Conservation (phyloP, 2,888 invertebrate genomes). For the Trachelus stipa region DNA sequence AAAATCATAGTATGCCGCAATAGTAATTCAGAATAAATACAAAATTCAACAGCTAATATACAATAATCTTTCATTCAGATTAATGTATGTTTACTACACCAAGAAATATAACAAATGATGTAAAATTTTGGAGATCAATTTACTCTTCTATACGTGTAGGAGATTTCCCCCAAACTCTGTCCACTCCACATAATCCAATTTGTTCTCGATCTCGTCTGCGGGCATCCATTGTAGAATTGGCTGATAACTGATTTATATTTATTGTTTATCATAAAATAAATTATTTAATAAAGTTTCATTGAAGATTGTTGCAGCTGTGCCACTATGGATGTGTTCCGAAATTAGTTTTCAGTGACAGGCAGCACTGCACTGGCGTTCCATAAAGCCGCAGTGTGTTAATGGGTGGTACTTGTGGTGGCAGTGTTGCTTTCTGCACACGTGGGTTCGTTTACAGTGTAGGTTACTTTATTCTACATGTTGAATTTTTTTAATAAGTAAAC, state of each 20-base stretch:
- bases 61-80: background rate
- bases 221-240: constrained; percentile 69
- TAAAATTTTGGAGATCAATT: constrained; percentile 52
- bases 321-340: too few relatives aligned
- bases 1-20: background rate
- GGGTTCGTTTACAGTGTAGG: too few relatives aligned
- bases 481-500: too few relatives aligned
- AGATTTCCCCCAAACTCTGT: constrained; percentile 81
- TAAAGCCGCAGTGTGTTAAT: too few relatives aligned
- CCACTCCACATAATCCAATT: constrained; percentile 78
- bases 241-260: background rate
- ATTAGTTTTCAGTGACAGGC: too few relatives aligned
- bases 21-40: background rate
- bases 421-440: too few relatives aligned
- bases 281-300: background rate
- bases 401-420: too few relatives aligned
- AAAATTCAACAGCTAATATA: background rate
- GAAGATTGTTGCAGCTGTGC: background rate
- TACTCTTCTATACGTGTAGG: constrained; percentile 75
- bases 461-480: too few relatives aligned
- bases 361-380: too few relatives aligned
- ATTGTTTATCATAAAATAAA: background rate
- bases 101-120: constrained; percentile 9
- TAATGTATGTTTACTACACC: constrained; percentile 12
- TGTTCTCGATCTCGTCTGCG: constrained; percentile 80